Conservation (phyloP, 2,797 vertebrate species). For the Sebastes dallii region DNA sequence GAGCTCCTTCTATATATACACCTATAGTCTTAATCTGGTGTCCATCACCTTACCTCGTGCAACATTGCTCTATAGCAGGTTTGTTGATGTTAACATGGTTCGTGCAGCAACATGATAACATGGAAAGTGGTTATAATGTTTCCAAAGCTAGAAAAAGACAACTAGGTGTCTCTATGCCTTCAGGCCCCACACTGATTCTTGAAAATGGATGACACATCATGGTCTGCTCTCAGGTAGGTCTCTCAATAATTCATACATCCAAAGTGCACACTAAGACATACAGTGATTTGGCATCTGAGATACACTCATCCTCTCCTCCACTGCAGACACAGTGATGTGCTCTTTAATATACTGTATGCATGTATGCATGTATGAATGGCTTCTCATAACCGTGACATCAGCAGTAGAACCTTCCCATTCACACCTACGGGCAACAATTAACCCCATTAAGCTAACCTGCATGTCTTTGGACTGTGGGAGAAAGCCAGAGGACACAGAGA, state of each 20-base stretch:
- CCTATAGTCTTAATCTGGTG: not conserved
- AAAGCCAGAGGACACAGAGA: fast-evolving
- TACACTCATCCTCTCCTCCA: not conserved
- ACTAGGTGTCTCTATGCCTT: not conserved
- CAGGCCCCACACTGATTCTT: not conserved
- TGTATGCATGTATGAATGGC: not conserved
- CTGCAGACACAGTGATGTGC: not conserved
- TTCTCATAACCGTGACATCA: not conserved
- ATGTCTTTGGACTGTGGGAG: not conserved
- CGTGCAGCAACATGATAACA: not conserved
- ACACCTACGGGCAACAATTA: not conserved
- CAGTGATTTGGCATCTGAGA: not conserved
- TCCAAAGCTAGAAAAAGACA: not conserved
- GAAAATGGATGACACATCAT: conserved; percentile 16
- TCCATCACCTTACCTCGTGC: too few species aligned
- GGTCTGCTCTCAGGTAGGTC: not conserved
- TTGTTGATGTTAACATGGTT: not conserved
- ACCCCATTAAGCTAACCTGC: not conserved
- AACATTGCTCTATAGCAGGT: not conserved
- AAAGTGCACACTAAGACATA: conserved; percentile 9
- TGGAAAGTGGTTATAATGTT: not conserved
- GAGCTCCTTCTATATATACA: not conserved
- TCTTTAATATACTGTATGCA: not conserved
- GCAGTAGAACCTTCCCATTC: too few species aligned
- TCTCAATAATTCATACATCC: conserved; percentile 32